Conservation (phyloP, 2,888 invertebrate species). For the Calliopum simillimum region DNA sequence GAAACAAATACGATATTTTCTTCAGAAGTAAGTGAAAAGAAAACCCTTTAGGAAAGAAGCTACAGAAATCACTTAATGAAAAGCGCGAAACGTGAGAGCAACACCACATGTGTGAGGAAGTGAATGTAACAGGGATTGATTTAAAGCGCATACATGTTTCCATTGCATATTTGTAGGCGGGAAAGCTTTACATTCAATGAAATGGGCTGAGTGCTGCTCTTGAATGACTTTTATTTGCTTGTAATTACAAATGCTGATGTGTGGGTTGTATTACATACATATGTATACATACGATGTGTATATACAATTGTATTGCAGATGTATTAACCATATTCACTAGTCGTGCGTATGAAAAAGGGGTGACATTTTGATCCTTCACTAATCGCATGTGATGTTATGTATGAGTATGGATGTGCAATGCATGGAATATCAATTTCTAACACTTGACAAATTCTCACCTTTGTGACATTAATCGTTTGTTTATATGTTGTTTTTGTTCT, state of each 20-base stretch:
- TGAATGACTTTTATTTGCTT: slow-evolving; percentile 61
- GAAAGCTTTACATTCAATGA: not conserved
- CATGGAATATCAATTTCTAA: slow-evolving; percentile 28
- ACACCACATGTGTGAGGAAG: slow-evolving; percentile 39
- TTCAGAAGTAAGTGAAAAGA: slow-evolving; percentile 23
- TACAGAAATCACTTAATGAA: not conserved
- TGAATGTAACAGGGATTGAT: not conserved
- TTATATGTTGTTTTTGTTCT: slow-evolving; percentile 13
- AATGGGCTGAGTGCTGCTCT: slow-evolving; percentile 56
- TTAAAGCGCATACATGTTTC: slow-evolving; percentile 10
- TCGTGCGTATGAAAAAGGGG: slow-evolving; percentile 50
- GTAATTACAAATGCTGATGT: slow-evolving; percentile 56
- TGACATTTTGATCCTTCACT: slow-evolving; percentile 63
- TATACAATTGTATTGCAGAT: slow-evolving; percentile 23
- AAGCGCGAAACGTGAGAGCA: slow-evolving; percentile 41
- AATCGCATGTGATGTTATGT: slow-evolving; percentile 54
- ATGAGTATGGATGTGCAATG: not conserved
- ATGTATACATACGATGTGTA: slow-evolving; percentile 22
- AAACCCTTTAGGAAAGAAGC: not conserved
- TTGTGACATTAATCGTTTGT: slow-evolving; percentile 30
- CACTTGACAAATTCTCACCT: slow-evolving; percentile 34
- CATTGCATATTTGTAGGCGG: slow-evolving; percentile 15
- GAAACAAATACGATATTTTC: no score
- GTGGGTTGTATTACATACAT: slow-evolving; percentile 37
- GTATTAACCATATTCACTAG: slow-evolving; percentile 46